phyloP scores from a whole-genome alignment of 2,797 vertebrate species.

The Myripristis murdjan region DNA sequence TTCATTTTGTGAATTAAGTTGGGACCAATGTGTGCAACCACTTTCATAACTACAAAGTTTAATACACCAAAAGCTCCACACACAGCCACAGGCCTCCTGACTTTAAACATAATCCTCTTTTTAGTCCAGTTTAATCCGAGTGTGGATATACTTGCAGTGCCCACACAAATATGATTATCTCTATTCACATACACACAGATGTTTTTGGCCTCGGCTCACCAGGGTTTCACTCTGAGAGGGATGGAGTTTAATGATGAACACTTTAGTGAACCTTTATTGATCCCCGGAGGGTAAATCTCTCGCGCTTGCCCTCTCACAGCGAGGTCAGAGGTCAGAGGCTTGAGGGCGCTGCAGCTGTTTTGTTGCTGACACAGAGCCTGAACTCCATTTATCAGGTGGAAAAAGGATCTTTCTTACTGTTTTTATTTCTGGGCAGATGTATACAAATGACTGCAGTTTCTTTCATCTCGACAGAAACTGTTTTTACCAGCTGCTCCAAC shows the following conservation, averaged over 20 bases:
- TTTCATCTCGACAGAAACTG: too few species aligned
- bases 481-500: background rate
- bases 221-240: background rate
- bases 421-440: slow-evolving; percentile 35
- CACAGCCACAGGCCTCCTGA: slow-evolving; percentile 18
- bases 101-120: slow-evolving; percentile 52
- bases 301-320: background rate
- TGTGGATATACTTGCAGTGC: slow-evolving; percentile 19
- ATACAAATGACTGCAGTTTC: slow-evolving; percentile 8
- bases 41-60: too few species aligned
- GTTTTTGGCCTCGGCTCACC: background rate
- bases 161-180: background rate
- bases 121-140: slow-evolving; percentile 34
- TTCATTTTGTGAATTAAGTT: too few species aligned
- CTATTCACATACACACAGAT: background rate
- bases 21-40: too few species aligned
- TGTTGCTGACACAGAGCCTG: background rate
- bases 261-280: slow-evolving; percentile 20
- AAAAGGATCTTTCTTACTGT: background rate
- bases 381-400: slow-evolving; percentile 6
- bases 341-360: background rate
- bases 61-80: too few species aligned
- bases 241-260: slow-evolving; percentile 28
- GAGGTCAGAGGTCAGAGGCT: slow-evolving; percentile 15
- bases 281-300: slow-evolving; percentile 11